Conservation (phyloP, 1,140 invertebrate species). For the Brachionus paranguensis region DNA sequence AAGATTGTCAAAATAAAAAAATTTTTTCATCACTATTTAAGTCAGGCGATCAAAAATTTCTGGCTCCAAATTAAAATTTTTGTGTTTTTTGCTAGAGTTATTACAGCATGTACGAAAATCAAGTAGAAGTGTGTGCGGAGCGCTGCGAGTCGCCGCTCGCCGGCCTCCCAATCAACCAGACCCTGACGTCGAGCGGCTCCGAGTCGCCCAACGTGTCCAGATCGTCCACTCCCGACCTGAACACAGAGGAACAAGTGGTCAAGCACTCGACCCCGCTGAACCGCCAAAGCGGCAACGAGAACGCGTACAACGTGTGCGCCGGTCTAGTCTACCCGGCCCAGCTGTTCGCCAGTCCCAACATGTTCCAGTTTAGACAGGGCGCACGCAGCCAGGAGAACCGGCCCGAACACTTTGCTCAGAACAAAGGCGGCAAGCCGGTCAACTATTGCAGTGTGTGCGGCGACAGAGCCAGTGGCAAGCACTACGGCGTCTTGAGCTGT, state of each 20-base stretch:
- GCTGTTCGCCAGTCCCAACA: background rate
- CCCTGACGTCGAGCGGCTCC: background rate
- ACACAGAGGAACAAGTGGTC: background rate
- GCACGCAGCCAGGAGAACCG: background rate
- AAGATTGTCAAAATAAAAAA: too few species aligned
- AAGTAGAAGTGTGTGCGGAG: background rate
- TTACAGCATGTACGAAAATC: background rate
- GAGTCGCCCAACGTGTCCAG: conserved; percentile 6
- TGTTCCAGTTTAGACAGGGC: background rate
- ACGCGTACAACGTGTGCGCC: background rate
- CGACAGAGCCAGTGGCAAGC: conserved; percentile 54
- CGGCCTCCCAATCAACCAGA: background rate
- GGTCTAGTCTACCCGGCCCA: background rate
- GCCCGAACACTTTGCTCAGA: background rate
- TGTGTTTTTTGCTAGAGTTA: background rate
- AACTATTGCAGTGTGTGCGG: conserved; percentile 54
- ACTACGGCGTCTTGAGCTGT: conserved; percentile 56
- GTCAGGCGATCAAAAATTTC: background rate
- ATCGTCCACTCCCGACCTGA: background rate
- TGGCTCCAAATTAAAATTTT: background rate
- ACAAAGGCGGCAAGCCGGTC: background rate
- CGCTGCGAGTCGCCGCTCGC: background rate
- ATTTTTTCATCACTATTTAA: conserved; percentile 14
- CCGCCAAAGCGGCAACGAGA: background rate
- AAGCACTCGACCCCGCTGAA: conserved; percentile 21